A percentile compares a stretch with the other conserved stretches of the same genome.
Evolutionary conservation across 2,888 invertebrate genomes (phyloP).

Genomic region (Nasonovia ribisnigri): DNA sequence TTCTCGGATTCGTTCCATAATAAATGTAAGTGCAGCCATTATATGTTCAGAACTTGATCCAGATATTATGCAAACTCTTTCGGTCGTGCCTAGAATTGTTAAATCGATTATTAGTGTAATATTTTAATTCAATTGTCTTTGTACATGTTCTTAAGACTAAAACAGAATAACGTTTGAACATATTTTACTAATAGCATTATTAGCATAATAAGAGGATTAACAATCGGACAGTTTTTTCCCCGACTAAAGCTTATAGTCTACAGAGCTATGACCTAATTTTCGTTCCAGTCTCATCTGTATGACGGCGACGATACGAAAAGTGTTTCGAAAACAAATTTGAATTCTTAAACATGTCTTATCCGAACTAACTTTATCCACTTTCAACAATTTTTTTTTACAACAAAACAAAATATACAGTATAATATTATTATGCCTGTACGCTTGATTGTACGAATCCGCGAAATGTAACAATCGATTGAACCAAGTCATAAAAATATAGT

Average conservation of each 20-base stretch:
- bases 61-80: slow-evolving; percentile 93
- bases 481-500: neutral
- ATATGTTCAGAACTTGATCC: slow-evolving; percentile 88
- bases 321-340: neutral
- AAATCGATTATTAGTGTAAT: neutral
- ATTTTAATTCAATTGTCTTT: neutral
- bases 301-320: neutral
- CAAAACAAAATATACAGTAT: neutral
- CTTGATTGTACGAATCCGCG: neutral
- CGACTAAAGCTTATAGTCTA: neutral
- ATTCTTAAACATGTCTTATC: neutral
- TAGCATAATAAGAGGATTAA: slow-evolving; percentile 3
- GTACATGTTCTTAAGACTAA: neutral
- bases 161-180: neutral
- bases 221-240: neutral
- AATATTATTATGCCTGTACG: neutral
- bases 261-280: neutral
- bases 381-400: neutral
- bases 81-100: slow-evolving; percentile 82
- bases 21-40: slow-evolving; percentile 91
- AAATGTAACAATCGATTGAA: neutral
- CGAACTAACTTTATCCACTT: neutral
- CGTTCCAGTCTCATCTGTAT: neutral
- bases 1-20: slow-evolving; percentile 95
- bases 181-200: slow-evolving; percentile 1